Evolutionary conservation across 2,113 vertebrate genomes (phyloP).

Genomic region (Coturnix japonica): DNA sequence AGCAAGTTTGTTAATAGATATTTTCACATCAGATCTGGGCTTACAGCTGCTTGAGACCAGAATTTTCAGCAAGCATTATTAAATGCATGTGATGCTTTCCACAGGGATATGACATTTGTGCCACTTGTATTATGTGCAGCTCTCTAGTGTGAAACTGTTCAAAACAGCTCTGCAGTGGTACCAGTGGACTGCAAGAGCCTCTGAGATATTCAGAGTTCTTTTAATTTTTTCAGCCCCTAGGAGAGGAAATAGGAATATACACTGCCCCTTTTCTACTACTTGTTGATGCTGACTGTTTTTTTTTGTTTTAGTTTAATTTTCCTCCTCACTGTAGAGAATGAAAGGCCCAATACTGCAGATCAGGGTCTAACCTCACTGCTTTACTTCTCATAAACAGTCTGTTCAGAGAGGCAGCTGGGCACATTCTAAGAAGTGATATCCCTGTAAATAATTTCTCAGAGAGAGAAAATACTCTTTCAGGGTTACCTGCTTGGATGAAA

Average conservation of each 20-base stretch:
- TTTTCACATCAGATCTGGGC: slow-evolving; percentile 28
- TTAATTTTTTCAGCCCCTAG: background rate
- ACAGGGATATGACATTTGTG: background rate
- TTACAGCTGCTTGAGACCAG: background rate
- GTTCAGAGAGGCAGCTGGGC: background rate
- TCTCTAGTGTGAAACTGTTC: background rate
- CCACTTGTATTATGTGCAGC: background rate
- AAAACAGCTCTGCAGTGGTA: background rate
- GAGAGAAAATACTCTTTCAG: background rate
- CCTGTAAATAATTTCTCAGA: background rate
- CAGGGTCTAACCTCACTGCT: background rate
- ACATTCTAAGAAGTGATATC: background rate
- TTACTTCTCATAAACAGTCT: background rate
- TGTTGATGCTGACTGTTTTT: background rate
- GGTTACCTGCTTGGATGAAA: background rate
- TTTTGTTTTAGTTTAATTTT: background rate
- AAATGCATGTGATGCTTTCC: slow-evolving; percentile 19
- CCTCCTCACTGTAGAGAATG: background rate
- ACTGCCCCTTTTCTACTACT: background rate
- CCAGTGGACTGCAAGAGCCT: background rate
- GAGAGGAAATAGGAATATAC: background rate
- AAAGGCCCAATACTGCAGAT: background rate
- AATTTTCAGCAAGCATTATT: slow-evolving; percentile 36
- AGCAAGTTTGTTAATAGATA: background rate
- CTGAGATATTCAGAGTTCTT: background rate